Base-by-base conservation (phyloP, 2,888 invertebrate genomes). In the Galerucella pusilla region DNA sequence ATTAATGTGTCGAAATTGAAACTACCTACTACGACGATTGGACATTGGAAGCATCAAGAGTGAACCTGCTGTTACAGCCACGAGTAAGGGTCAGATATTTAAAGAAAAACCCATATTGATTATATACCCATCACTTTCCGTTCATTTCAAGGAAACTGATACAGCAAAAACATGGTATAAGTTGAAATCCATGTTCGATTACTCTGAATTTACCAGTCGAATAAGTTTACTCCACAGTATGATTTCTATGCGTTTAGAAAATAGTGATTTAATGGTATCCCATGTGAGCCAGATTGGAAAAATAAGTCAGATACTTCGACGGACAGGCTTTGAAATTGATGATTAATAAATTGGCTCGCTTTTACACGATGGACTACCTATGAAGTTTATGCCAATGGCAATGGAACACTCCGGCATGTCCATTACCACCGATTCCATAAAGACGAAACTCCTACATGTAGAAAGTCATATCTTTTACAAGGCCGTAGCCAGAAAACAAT, bases 381-480 rank as follows among this genome's bases (percentile, higher is more conserved):
- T 81, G 45, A 78, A 74, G 60, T 81, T 72, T 64, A 49, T 57
- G 42, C 78, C 80, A 46, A 80, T 80, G 80, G 80, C 81, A 49
- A 82, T 82, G 79, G 82, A 83, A 68, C 79, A 81, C 77, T 78
- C 80, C 0, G 80, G 81, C 4, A 80, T 81, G 3, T 42, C 25
- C 14, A 80, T 82, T 12, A 80, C 79, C 3, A 61, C 78, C 9
- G 82, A 83, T 70, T 14, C 77, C 12, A 82, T 83, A 7, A 83
- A 83, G 70, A 77, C 80, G 9, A 83, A 82, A 71, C 75, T 83
- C 25, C 61, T 81, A 20, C 78, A 81, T 63, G 79, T 81, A 79
- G 25, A 12, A 10, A 25, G 16, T n/a, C 28, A 52, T 54, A 49
- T 14, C 14, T 12, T 9, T 16, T 20, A 20, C 20, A 20, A 20